Conservation (phyloP, 1,140 invertebrate species). For the Papilio glaucus region DNA sequence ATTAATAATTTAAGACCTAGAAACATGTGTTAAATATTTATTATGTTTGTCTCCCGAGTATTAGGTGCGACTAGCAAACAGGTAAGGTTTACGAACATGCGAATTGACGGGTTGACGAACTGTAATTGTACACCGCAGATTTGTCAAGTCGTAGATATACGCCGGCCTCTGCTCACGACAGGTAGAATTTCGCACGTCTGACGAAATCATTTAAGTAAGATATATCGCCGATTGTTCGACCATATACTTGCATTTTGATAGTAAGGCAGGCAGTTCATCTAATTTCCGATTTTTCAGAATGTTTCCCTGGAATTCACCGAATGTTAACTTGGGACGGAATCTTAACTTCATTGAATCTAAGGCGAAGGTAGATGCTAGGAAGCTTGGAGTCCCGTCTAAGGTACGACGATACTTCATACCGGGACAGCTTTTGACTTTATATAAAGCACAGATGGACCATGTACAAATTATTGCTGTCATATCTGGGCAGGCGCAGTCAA, state of each 20-base stretch:
- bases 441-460: no score
- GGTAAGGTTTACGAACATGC: constrained; percentile 18
- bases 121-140: constrained; percentile 18
- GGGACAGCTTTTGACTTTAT: no score
- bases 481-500: no score
- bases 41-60: neutral
- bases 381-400: no score
- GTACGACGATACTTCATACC: no score
- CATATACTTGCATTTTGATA: neutral
- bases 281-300: no score
- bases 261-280: no score
- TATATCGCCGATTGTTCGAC: constrained; percentile 7
- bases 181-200: constrained; percentile 17
- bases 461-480: no score
- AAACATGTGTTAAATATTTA: neutral
- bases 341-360: no score
- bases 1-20: neutral
- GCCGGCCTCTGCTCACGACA: constrained; percentile 3
- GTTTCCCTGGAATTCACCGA: no score
- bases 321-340: no score
- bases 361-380: no score
- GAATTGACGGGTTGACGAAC: constrained; percentile 32
- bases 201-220: constrained; percentile 10
- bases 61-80: neutral
- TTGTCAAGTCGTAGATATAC: constrained; percentile 13